These are phyloP conservation scores for Eupristina koningsbergeri DNA, from an alignment of 1,140 invertebrate genomes.

Conservation along the genomic window DNA sequence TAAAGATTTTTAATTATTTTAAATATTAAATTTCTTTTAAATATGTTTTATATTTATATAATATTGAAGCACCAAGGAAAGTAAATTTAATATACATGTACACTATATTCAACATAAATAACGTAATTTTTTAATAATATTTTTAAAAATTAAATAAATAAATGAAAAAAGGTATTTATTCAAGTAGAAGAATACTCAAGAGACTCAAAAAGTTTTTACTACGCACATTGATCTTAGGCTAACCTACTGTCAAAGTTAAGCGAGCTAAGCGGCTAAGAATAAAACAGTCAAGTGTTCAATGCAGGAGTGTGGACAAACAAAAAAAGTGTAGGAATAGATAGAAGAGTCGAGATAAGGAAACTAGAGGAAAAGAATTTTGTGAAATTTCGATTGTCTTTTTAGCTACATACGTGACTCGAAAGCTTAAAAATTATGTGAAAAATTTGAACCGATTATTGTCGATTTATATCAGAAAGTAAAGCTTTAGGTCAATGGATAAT, in stretches of 20 bases:
- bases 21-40: too few species aligned
- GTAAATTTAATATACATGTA: too few species aligned
- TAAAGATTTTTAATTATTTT: too few species aligned
- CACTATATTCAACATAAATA: too few species aligned
- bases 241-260: background rate
- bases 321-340: conserved; percentile 5
- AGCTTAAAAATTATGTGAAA: conserved; percentile 26
- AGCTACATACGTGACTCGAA: conserved; percentile 13
- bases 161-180: too few species aligned
- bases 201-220: conserved; percentile 14
- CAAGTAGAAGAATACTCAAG: background rate
- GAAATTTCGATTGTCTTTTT: conserved; percentile 34
- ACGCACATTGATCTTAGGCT: conserved; percentile 7
- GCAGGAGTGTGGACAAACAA: conserved; percentile 26
- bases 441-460: conserved; percentile 27
- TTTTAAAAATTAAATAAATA: too few species aligned
- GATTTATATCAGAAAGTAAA: conserved; percentile 31
- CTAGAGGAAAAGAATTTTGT: conserved; percentile 24
- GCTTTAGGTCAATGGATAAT: background rate
- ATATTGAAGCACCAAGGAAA: too few species aligned
- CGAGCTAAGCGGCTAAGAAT: background rate
- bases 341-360: conserved; percentile 22
- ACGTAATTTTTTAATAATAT: too few species aligned
- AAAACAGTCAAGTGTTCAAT: conserved; percentile 33
- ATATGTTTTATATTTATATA: too few species aligned